Evolutionary conservation across 2,113 vertebrate genomes (phyloP).

Genomic region (Chunga burmeisteri): DNA sequence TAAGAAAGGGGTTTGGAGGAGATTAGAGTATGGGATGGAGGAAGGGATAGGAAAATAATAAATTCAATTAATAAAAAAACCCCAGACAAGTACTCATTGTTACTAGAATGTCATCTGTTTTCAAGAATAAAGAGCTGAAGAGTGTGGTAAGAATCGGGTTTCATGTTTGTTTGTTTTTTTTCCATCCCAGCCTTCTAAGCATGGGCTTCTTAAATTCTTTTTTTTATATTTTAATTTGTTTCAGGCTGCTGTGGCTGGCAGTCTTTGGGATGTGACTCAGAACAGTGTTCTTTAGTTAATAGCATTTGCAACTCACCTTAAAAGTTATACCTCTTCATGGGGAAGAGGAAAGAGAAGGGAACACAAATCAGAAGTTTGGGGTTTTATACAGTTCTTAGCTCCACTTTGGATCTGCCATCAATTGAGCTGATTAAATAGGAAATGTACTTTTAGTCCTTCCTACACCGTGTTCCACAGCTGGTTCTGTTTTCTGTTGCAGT

Average conservation of each 20-base stretch:
- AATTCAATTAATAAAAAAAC: neutral
- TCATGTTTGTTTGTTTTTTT: neutral
- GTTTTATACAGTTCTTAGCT: neutral
- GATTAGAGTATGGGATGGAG: neutral
- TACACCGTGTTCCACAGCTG: neutral
- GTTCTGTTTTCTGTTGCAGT: neutral
- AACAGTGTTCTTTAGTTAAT: neutral
- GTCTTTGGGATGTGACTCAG: neutral
- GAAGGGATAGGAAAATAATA: neutral
- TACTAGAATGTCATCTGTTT: neutral
- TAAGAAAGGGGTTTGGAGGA: neutral
- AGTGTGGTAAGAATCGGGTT: neutral
- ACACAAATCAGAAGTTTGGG: neutral
- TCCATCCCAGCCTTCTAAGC: neutral
- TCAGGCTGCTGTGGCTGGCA: neutral
- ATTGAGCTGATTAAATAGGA: neutral
- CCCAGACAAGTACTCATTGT: neutral
- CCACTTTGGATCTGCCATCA: neutral
- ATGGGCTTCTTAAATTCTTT: neutral
- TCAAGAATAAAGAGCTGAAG: neutral
- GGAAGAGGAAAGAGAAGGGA: neutral
- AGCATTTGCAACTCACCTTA: neutral
- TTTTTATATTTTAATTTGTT: neutral
- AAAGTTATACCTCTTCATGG: neutral
- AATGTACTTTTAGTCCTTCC: neutral